These are phyloP conservation scores for Otus sunia DNA, from an alignment of 2,113 vertebrate genomes.

Conservation along the genomic window DNA sequence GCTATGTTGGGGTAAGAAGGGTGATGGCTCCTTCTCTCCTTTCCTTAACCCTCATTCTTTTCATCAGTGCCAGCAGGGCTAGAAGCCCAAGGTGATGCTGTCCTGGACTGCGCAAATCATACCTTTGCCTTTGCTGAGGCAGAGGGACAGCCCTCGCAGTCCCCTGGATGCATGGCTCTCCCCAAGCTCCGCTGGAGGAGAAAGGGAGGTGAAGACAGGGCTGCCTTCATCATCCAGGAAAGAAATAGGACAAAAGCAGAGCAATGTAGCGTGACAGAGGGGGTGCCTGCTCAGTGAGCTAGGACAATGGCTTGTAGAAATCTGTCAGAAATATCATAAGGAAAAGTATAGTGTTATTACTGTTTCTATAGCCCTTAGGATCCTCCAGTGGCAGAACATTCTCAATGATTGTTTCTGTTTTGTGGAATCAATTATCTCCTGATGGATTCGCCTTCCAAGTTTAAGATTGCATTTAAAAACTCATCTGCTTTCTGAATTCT, in stretches of 20 bases:
- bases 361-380: conserved; percentile 58
- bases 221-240: background rate
- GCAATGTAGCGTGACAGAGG: background rate
- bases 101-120: background rate
- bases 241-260: conserved; percentile 29
- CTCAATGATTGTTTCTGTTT: conserved; percentile 73
- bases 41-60: accelerated
- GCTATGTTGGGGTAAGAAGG: accelerated
- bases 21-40: accelerated
- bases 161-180: background rate
- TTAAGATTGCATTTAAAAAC: conserved; percentile 76
- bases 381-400: conserved; percentile 60
- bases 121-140: background rate
- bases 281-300: conserved; percentile 15
- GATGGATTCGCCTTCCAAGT: conserved; percentile 74
- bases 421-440: conserved; percentile 74
- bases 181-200: background rate
- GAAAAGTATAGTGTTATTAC: conserved; percentile 42
- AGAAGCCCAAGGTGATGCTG: background rate
- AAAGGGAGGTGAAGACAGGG: background rate
- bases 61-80: accelerated
- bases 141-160: background rate
- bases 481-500: conserved; percentile 72
- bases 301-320: conserved; percentile 30
- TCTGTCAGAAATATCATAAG: conserved; percentile 48